Percentiles rank a stretch among this genome's conserved stretches.
These are phyloP conservation scores for Lipotes vexillifer DNA, from an alignment of 2,113 vertebrate species.

Conservation along the genomic window DNA sequence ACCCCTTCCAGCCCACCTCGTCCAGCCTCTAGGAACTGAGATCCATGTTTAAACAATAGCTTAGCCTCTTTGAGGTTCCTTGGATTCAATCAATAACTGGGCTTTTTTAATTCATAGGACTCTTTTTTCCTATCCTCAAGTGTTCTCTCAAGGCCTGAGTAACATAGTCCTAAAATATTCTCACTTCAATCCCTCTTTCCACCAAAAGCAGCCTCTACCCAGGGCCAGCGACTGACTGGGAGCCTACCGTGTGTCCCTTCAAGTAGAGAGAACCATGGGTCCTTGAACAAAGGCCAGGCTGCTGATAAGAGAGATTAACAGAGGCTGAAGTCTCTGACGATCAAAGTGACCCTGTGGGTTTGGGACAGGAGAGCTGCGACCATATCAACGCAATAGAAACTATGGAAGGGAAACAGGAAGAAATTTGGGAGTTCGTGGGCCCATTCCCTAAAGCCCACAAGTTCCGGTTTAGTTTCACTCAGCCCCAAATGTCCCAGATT, in stretches of 20 bases:
- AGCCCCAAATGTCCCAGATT: not conserved
- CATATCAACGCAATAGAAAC: not conserved
- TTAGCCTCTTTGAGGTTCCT: not conserved
- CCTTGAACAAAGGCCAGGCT: not conserved
- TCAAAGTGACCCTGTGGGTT: not conserved
- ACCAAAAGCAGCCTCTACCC: not conserved
- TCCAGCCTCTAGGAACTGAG: not conserved
- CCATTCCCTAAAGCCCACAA: not conserved
- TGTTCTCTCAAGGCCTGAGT: not conserved
- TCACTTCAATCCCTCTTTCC: not conserved
- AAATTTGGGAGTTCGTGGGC: not conserved
- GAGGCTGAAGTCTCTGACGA: accelerated
- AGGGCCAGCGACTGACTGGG: not conserved
- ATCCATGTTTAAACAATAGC: not conserved
- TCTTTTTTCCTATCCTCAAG: not conserved
- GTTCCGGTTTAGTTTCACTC: not conserved
- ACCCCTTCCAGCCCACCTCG: not conserved
- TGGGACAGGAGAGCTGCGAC: not conserved
- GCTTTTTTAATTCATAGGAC: not conserved
- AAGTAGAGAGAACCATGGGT: not conserved
- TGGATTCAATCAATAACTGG: not conserved
- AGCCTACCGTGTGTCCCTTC: not conserved
- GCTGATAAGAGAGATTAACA: not conserved
- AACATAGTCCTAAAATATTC: not conserved
- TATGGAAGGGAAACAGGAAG: not conserved